These are phyloP conservation scores for Crenichthys baileyi DNA, from an alignment of 2,797 vertebrate genomes.

Conservation along the genomic window DNA sequence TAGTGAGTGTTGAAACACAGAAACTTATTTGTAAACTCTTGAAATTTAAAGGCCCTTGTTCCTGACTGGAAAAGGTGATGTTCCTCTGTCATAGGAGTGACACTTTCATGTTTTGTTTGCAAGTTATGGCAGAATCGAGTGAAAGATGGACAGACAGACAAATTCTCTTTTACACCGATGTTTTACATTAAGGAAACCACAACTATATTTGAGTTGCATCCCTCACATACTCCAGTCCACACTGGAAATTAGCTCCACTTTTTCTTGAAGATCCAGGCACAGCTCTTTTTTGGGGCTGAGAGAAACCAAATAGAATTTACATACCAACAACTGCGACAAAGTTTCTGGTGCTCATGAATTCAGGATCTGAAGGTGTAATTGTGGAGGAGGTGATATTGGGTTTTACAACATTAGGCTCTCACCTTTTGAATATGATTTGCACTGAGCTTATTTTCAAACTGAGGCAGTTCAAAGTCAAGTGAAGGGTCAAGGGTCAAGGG, in stretches of 20 bases:
- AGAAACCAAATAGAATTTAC: background rate
- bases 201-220: background rate
- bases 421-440: too few species aligned
- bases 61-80: background rate
- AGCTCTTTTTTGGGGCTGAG: background rate
- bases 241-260: background rate
- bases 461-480: too few species aligned
- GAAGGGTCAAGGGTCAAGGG: too few species aligned
- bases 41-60: too few species aligned
- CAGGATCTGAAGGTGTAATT: background rate
- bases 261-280: background rate
- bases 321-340: background rate
- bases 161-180: background rate
- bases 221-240: background rate
- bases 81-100: background rate
- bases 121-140: background rate
- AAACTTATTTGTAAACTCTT: conserved; percentile 15
- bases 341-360: background rate
- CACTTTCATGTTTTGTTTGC: background rate
- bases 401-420: too few species aligned
- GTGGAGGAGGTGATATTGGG: background rate
- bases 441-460: too few species aligned
- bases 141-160: background rate
- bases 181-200: background rate
- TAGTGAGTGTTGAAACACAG: conserved; percentile 42